Percentiles rank a stretch among this genome's conserved stretches.
These are phyloP conservation scores for Siniperca undulata DNA, from an alignment of 2,797 vertebrate genomes.

Conservation along the genomic window DNA sequence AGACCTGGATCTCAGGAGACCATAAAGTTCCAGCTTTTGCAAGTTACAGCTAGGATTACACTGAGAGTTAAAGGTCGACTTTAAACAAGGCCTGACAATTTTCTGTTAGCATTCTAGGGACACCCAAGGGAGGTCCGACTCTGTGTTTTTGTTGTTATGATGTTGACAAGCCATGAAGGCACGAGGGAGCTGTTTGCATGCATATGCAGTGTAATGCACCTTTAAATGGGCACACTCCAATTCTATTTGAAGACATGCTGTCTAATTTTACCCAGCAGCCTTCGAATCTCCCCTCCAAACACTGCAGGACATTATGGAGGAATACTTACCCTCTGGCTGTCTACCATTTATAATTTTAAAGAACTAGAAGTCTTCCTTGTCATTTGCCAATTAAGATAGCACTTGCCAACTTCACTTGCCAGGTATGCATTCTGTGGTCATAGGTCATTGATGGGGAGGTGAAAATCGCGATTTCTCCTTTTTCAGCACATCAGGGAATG, in stretches of 20 bases:
- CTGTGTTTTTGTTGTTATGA: conserved; percentile 33
- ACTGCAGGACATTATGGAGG: conserved; percentile 54
- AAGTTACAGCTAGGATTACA: conserved; percentile 46
- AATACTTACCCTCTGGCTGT: conserved; percentile 15
- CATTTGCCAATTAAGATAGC: conserved; percentile 51
- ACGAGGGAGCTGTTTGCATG: conserved; percentile 18
- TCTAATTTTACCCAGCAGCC: conserved; percentile 65
- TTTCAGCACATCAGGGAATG: conserved; percentile 72
- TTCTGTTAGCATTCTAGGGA: conserved; percentile 59
- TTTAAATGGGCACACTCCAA: conserved; percentile 62
- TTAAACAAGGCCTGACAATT: conserved; percentile 49
- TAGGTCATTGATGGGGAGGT: conserved; percentile 43
- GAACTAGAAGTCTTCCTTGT: conserved; percentile 55
- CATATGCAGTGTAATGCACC: conserved; percentile 58
- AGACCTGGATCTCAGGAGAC: conserved; percentile 1
- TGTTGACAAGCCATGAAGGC: conserved; percentile 16
- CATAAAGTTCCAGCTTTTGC: conserved; percentile 36
- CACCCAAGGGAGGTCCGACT: conserved; percentile 41
- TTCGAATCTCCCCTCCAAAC: conserved; percentile 11
- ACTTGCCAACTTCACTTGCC: conserved; percentile 50
- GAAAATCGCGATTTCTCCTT: conserved; percentile 56
- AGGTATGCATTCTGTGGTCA: conserved; percentile 67
- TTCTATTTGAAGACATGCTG: conserved; percentile 67
- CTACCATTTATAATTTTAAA: conserved; percentile 41
- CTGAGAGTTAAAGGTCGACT: conserved; percentile 49